Evolutionary conservation across 2,888 invertebrate genomes (phyloP).

Genomic region (Brachyopa scutellaris): DNA sequence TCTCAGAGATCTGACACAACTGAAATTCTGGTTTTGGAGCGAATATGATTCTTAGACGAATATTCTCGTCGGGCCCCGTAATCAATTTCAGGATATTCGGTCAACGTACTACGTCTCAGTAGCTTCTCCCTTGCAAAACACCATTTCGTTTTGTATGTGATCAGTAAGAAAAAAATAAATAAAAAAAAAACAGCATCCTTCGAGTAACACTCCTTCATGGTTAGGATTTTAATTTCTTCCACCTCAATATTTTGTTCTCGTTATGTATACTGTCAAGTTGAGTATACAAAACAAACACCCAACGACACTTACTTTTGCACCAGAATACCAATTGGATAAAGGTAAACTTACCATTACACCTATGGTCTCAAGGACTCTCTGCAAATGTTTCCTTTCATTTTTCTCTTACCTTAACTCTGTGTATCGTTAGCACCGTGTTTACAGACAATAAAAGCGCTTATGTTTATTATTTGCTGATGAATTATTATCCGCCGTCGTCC

Average conservation of each 20-base stretch:
- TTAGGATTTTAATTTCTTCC: slow-evolving; percentile 6
- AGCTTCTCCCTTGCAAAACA: not conserved
- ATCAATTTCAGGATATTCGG: slow-evolving; percentile 44
- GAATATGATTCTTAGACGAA: slow-evolving; percentile 1
- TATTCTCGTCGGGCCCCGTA: slow-evolving; percentile 14
- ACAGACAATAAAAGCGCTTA: slow-evolving; percentile 78
- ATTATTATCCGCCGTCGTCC: slow-evolving; percentile 74
- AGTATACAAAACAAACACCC: not conserved
- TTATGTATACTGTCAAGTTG: not conserved
- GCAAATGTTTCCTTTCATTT: no score
- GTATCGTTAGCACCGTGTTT: slow-evolving; percentile 12
- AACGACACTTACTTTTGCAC: not conserved
- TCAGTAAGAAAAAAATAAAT: no score
- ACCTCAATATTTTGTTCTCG: not conserved
- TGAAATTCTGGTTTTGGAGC: not conserved
- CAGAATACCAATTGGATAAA: slow-evolving; percentile 10
- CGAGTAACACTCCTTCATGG: no score
- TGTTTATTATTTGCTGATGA: slow-evolving; percentile 79
- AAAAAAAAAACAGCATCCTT: no score
- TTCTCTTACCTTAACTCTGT: not conserved
- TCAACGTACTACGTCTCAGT: slow-evolving; percentile 10
- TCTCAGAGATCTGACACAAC: slow-evolving; percentile 3
- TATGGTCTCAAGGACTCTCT: not conserved
- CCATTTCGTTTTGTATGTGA: slow-evolving; percentile 5
- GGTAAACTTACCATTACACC: slow-evolving; percentile 17